Evolutionary conservation across 2,113 vertebrate genomes (phyloP).

Genomic region (Clarias macrocephalus): DNA sequence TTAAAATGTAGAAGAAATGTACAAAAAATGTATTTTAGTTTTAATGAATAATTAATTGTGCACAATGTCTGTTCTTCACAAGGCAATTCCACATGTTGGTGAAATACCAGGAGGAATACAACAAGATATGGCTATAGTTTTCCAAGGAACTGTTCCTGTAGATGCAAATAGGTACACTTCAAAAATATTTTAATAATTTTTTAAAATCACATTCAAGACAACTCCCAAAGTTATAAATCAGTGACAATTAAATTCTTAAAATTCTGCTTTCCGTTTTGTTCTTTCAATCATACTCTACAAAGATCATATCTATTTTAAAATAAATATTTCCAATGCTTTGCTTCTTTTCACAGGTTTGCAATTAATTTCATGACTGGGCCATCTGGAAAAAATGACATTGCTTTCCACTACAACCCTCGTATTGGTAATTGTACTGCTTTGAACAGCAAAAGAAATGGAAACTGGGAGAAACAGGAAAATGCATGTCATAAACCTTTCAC

Average conservation of each 20-base stretch:
- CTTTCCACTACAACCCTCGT: neutral
- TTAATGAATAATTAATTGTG: neutral
- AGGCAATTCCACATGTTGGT: neutral
- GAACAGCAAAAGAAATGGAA: neutral
- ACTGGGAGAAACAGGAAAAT: neutral
- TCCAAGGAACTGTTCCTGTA: neutral
- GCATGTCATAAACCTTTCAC: constrained; percentile 13
- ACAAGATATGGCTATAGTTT: neutral
- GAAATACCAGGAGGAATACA: neutral
- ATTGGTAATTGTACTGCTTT: neutral
- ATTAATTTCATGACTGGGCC: constrained; percentile 24
- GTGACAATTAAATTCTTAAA: neutral
- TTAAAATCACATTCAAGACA: neutral
- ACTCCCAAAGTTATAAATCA: neutral
- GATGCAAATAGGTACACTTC: neutral
- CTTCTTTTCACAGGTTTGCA: neutral
- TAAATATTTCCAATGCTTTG: no score
- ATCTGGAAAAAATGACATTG: neutral
- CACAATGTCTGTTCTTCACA: neutral
- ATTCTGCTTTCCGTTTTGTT: neutral
- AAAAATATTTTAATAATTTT: neutral
- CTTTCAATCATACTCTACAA: no score
- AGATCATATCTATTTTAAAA: no score
- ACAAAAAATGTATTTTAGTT: no score
- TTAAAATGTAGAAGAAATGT: neutral